Conservation (phyloP, 1,140 invertebrate genomes). For the Lepidurus packardi region DNA sequence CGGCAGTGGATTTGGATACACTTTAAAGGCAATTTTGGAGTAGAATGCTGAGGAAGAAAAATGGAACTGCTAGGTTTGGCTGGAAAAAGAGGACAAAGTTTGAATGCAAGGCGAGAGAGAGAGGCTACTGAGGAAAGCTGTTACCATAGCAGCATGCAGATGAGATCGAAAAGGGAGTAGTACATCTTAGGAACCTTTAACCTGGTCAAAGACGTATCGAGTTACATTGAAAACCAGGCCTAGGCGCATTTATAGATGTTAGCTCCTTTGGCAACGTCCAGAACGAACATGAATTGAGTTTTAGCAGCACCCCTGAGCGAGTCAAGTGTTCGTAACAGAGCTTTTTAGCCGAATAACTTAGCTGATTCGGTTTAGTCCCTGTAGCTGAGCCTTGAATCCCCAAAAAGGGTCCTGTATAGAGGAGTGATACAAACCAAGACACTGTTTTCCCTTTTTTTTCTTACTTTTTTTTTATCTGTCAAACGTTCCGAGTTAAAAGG, state of each 20-base stretch:
- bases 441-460: too few species aligned
- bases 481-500: neutral
- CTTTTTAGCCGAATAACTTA: conserved; percentile 5
- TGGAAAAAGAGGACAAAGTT: neutral
- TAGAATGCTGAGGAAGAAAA: neutral
- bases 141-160: conserved; percentile 18
- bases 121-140: neutral
- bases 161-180: conserved; percentile 10
- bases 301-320: neutral
- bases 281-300: neutral
- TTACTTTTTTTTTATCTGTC: neutral
- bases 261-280: conserved; percentile 7
- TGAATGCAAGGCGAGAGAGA: neutral
- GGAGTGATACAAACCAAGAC: neutral
- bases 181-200: neutral
- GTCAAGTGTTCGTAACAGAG: neutral
- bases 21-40: conserved; percentile 13
- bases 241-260: neutral
- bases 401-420: neutral
- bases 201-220: conserved; percentile 21
- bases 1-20: neutral
- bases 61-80: neutral
- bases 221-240: conserved; percentile 10
- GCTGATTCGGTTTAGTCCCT: neutral
- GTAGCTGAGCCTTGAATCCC: neutral